phyloP scores from a whole-genome alignment of 2,797 vertebrate genomes.

The Crypturellus tataupa region DNA sequence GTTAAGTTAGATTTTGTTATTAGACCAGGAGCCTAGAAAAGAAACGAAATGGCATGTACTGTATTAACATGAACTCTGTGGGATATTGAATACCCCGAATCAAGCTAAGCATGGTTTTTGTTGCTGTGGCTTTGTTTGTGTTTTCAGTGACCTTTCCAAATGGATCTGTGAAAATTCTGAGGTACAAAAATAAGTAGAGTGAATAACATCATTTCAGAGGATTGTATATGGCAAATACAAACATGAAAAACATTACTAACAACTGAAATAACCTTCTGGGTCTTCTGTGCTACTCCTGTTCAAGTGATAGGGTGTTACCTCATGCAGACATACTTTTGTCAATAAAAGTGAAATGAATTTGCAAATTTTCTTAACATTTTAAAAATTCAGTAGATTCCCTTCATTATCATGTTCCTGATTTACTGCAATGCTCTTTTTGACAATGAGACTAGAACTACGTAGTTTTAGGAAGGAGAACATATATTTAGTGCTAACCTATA shows the following conservation, averaged over 20 bases:
- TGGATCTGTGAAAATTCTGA: conserved; percentile 29
- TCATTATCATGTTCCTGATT: background rate
- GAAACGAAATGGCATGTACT: conserved; percentile 17
- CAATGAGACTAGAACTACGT: conserved; percentile 9
- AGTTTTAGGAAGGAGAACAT: conserved; percentile 23
- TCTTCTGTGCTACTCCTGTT: background rate
- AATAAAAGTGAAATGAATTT: background rate
- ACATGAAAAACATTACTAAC: background rate
- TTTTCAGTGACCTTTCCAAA: conserved; percentile 53
- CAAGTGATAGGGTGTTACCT: background rate
- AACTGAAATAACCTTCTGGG: background rate
- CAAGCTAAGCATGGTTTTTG: background rate
- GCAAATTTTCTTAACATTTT: conserved; percentile 22
- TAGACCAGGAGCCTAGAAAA: background rate
- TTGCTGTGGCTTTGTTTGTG: background rate
- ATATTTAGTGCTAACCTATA: conserved; percentile 60
- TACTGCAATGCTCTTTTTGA: background rate
- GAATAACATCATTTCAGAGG: conserved; percentile 29
- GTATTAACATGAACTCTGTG: conserved; percentile 14
- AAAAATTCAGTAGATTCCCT: conserved; percentile 35
- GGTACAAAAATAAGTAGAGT: background rate
- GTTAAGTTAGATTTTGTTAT: background rate
- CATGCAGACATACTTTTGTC: background rate
- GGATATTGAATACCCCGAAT: conserved; percentile 34
- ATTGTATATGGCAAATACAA: background rate